phyloP scores from a whole-genome alignment of 1,140 invertebrate species.

The Condylostylus longicornis region DNA sequence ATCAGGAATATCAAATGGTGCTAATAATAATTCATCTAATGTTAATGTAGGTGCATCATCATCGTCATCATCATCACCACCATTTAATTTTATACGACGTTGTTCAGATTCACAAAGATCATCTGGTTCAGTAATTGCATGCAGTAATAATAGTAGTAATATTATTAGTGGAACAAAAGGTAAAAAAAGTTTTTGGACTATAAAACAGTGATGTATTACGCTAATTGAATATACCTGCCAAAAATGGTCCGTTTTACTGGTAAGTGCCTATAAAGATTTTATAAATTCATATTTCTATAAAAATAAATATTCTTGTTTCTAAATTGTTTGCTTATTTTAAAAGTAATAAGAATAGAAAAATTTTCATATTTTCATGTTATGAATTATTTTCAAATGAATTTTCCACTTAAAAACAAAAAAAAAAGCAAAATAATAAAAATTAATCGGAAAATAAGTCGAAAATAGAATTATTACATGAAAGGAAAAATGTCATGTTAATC shows the following conservation, averaged over 20 bases:
- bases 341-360: no score
- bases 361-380: no score
- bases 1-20: neutral
- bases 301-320: no score
- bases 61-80: slow-evolving; percentile 7
- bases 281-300: no score
- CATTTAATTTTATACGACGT: slow-evolving; percentile 21
- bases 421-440: no score
- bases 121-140: slow-evolving; percentile 16
- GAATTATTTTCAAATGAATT: no score
- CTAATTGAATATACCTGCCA: slow-evolving; percentile 26
- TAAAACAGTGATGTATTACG: slow-evolving; percentile 31
- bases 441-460: no score
- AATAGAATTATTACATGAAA: no score
- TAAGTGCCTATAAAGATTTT: slow-evolving; percentile 12
- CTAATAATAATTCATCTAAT: neutral
- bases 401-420: no score
- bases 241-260: slow-evolving; percentile 30
- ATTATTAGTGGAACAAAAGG: slow-evolving; percentile 25
- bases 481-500: no score
- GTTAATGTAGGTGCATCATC: neutral
- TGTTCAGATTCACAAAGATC: slow-evolving; percentile 24
- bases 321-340: no score
- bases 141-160: slow-evolving; percentile 1
- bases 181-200: slow-evolving; percentile 30